Percentiles rank a stretch among this genome's conserved stretches.
Conservation (phyloP, 2,888 invertebrate genomes). For the Rhagophthalmus giganteus region DNA sequence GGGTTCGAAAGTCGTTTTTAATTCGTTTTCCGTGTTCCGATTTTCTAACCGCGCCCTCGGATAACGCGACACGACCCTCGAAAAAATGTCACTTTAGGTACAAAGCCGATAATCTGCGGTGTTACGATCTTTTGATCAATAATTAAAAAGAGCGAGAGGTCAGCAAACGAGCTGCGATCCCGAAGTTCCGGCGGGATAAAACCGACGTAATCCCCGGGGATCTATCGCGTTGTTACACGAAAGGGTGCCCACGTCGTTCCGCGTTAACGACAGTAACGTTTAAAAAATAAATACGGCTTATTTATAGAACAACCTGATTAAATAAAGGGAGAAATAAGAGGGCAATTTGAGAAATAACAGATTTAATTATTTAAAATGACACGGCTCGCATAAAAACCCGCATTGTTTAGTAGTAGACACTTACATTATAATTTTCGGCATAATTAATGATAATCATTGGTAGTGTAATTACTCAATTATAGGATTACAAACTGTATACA, state of each 20-base stretch:
- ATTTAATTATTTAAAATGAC: slow-evolving; percentile 8
- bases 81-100: slow-evolving; percentile 10
- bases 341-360: not conserved
- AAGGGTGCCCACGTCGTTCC: slow-evolving; percentile 19
- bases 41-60: slow-evolving; percentile 5
- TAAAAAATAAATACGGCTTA: slow-evolving; percentile 7
- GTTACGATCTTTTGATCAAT: slow-evolving; percentile 26
- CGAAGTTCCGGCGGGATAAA: slow-evolving; percentile 22
- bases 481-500: slow-evolving; percentile 21
- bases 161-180: slow-evolving; percentile 29
- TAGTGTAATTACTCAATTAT: slow-evolving; percentile 38
- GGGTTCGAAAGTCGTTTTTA: slow-evolving; percentile 14
- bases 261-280: slow-evolving; percentile 17
- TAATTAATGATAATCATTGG: slow-evolving; percentile 26
- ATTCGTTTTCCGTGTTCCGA: slow-evolving; percentile 15
- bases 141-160: slow-evolving; percentile 30
- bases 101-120: slow-evolving; percentile 22
- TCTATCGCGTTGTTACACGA: slow-evolving; percentile 14
- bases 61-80: slow-evolving; percentile 10
- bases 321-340: not conserved
- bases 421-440: slow-evolving; percentile 3
- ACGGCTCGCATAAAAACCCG: not conserved
- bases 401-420: slow-evolving; percentile 2
- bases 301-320: slow-evolving; percentile 2
- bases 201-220: slow-evolving; percentile 24